Evolutionary conservation across 2,113 vertebrate species (phyloP).

Genomic region (Catharus bicknelli): DNA sequence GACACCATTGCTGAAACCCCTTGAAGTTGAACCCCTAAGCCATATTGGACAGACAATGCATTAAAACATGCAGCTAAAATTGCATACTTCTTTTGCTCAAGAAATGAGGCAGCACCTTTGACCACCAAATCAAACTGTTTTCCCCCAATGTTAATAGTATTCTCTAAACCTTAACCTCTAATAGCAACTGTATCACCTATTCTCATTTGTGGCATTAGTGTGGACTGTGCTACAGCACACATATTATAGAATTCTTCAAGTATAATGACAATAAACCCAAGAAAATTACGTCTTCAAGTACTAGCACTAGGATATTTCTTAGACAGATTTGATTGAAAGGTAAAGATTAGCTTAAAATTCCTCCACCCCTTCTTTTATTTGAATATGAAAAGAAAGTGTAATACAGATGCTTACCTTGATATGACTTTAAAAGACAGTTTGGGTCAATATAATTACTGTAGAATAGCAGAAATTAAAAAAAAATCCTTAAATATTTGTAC

Average conservation of each 20-base stretch:
- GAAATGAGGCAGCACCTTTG: not conserved
- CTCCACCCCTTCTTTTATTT: constrained; percentile 31
- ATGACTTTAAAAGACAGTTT: constrained; percentile 45
- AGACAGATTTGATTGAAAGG: constrained; percentile 33
- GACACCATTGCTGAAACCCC: not conserved
- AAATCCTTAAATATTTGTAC: constrained; percentile 27
- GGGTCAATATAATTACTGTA: constrained; percentile 28
- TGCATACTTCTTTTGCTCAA: not conserved
- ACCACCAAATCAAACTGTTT: not conserved
- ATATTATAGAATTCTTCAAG: not conserved
- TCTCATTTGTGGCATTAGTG: not conserved
- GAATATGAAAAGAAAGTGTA: constrained; percentile 30
- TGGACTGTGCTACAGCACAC: not conserved
- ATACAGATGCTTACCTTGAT: constrained; percentile 31
- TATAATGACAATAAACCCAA: not conserved
- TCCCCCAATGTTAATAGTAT: not conserved
- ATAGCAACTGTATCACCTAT: not conserved
- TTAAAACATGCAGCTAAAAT: not conserved
- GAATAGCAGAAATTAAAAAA: not conserved
- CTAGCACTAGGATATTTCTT: not conserved
- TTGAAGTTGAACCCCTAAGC: not conserved
- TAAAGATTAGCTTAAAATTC: constrained; percentile 37
- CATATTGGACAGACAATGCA: not conserved
- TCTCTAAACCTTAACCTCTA: not conserved
- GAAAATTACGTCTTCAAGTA: not conserved